Evolutionary conservation across 1,140 invertebrate genomes (phyloP), one percentile per base, ranked within the genome.

Genomic region (Tetranychus urticae): DNA sequence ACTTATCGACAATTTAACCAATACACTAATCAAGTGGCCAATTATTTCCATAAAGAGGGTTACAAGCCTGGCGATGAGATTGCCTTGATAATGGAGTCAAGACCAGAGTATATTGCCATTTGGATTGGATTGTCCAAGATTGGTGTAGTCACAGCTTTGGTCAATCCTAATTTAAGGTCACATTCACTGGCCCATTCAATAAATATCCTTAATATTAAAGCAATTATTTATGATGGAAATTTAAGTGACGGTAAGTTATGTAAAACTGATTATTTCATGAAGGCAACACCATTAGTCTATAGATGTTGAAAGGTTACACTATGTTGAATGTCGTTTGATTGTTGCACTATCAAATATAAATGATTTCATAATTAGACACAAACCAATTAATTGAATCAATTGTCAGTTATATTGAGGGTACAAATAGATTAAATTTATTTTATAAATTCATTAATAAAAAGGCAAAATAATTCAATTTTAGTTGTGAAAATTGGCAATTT

Each of bases 41-140:
- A 82, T 65, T 86, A 79, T 66, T 88, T 89, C 65, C 79, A 83
- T 68, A 70, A 73, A 6, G 69, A 83, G 58, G 81, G 82, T 0
- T 78, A 81, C 61, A 73, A 78, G 46, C 76, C 77, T 33, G 86
- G 83, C 3, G 85, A 94, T 68, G 81, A 82, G 8, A 78, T 96
- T 13, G 85, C 86, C 0, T 66, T 97, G 4, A 78, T 88, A 45
- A 82, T 94, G 81, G 87, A 90, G 65, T 84, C 77, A 71, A 75
- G 82, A 46, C 81, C 82, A 0, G 85, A 92, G 70, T 91, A 84
- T 69, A 76, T 87, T 3, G 82, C 80, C 65, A 76, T 85, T 23
- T 94, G 89, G 88, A 71, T 96, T 1, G 90, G 88, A 0, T 70
- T 94, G 4, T 65, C 68, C 35, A 69, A 69, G 58, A 69, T 70